Evolutionary conservation across 2,888 invertebrate genomes (phyloP), one percentile per base, ranked within the genome.

Genomic region (Mimumesa dahlbomi): DNA sequence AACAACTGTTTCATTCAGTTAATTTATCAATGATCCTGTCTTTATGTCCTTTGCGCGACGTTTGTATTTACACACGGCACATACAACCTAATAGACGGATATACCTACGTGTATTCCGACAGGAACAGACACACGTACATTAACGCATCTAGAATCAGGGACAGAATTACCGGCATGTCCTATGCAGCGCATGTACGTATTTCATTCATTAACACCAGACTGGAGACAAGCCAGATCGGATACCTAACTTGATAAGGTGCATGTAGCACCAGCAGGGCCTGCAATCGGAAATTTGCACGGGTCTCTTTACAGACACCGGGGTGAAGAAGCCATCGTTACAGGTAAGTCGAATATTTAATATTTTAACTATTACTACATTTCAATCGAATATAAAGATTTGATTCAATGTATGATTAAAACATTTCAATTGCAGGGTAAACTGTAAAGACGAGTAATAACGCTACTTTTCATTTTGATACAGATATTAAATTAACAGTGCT

Each of bases 121-220:
- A 7, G 48, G 48, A 16, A 22, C 56, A 56, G 43, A 21, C 36
- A n/a, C 31, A 13, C 36, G 21, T 36, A 34, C 36, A 45, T 34
- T 45, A 45, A 36, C 31, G 56, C 45, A 56, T 45, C 56, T 45
- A n/a, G 42, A 45, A 11, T 42, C 45, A 42, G 56, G 45, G 38
- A 5, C 34, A 14, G 25, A 16, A 18, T 25, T 19, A 11, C 34
- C 14, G 21, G 22, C 21, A 29, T 45, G 56, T 45, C 56, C 42
- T 42, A n/a, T 45, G 45, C 56, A 56, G 45, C 21, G 11, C 36
- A 16, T 34, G 29, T 7, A 48, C 29, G 49, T 58, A 58, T 58
- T 49, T 58, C 58, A 58, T 49, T 49, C 58, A 58, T 58, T 58
- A 58, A 58, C 58, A 40, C 34, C 25, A 45, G 43, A 21, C 21